phyloP scores from a whole-genome alignment of 92 coral and sea anemone species.

The Zoanthus sociatus region DNA sequence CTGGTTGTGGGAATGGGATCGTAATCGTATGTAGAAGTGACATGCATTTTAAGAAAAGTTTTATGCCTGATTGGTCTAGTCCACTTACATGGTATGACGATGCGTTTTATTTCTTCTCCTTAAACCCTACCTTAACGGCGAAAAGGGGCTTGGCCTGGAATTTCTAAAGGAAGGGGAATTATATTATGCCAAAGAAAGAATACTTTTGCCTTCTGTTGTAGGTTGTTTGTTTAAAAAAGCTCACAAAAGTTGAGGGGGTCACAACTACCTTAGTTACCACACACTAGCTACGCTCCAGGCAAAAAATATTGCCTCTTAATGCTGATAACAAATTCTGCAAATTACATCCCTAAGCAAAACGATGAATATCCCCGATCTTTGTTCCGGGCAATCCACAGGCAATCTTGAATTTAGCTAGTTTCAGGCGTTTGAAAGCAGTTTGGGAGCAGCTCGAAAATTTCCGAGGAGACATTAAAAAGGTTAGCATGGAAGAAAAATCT shows the following conservation, averaged over 20 bases:
- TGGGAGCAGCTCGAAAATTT: not conserved
- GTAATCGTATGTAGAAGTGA: not conserved
- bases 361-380: not conserved
- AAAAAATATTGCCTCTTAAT: too few species aligned
- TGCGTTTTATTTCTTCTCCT: conserved; percentile 1
- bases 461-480: not conserved
- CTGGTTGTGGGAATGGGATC: not conserved
- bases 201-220: conserved; percentile 12
- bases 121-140: conserved; percentile 14
- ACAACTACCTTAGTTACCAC: too few species aligned
- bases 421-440: not conserved
- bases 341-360: not conserved
- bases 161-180: conserved; percentile 7
- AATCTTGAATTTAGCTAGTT: not conserved
- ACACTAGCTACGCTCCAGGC: too few species aligned
- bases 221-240: conserved; percentile 13
- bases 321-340: not conserved
- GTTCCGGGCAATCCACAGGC: not conserved
- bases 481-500: not conserved
- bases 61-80: not conserved
- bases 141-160: conserved; percentile 2
- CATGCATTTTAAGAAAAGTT: not conserved
- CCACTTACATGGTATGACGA: not conserved
- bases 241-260: not conserved
- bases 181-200: conserved; percentile 10